These are phyloP conservation scores for Leguminivora glycinivorella DNA, from an alignment of 1,140 invertebrate species.

Conservation along the genomic window DNA sequence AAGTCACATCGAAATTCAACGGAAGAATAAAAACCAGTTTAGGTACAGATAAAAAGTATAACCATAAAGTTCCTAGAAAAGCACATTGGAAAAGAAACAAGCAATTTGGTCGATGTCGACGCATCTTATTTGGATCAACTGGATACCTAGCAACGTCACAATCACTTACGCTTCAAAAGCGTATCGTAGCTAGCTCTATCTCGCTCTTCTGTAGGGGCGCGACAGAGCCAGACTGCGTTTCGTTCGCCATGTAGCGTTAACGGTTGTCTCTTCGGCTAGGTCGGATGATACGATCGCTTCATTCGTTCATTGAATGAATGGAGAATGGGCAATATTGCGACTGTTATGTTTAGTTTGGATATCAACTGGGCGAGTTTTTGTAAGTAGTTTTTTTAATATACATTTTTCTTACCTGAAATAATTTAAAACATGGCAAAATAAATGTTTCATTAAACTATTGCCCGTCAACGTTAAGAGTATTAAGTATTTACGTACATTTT, in stretches of 20 bases:
- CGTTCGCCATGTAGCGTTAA: too few relatives aligned
- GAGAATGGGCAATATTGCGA: constrained; percentile 27
- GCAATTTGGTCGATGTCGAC: neutral
- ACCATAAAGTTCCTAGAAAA: constrained; percentile 19
- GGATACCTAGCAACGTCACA: too few relatives aligned
- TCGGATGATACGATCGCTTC: constrained; percentile 9
- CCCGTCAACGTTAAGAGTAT: constrained; percentile 8
- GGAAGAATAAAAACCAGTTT: constrained; percentile 1
- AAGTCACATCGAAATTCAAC: constrained; percentile 1
- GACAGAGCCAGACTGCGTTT: too few relatives aligned
- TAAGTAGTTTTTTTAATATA: too few relatives aligned
- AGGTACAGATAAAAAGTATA: constrained; percentile 12
- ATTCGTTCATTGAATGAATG: constrained; percentile 26
- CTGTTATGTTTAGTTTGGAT: neutral
- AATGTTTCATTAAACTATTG: neutral
- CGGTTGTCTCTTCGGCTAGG: too few relatives aligned
- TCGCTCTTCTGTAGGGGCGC: too few relatives aligned
- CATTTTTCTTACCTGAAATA: too few relatives aligned
- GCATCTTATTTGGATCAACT: constrained; percentile 17
- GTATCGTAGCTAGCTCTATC: too few relatives aligned
- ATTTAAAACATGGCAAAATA: too few relatives aligned
- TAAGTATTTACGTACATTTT: constrained; percentile 3
- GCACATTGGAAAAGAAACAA: constrained; percentile 4
- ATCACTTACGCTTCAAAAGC: too few relatives aligned
- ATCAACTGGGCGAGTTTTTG: neutral